phyloP scores from a whole-genome alignment of 2,888 invertebrate genomes.

The Belgica antarctica region DNA sequence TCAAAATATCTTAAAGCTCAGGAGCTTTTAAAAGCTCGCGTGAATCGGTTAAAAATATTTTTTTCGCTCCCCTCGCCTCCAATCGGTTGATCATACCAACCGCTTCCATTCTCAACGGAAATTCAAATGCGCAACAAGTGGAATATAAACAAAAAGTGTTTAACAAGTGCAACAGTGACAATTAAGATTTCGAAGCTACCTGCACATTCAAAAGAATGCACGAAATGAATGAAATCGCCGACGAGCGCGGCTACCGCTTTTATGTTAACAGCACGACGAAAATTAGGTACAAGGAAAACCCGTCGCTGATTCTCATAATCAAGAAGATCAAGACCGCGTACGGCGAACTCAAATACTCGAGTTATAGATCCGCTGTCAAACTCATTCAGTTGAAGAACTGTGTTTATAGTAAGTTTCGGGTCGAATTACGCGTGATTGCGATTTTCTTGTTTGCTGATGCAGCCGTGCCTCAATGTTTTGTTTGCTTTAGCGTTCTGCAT shows the following conservation, averaged over 20 bases:
- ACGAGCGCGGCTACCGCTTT: constrained; percentile 30
- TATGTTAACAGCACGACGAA: constrained; percentile 5
- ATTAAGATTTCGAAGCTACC: not conserved
- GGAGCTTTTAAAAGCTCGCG: too few relatives aligned
- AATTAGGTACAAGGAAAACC: constrained; percentile 28
- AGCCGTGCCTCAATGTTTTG: too few relatives aligned
- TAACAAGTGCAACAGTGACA: too few relatives aligned
- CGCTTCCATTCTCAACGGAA: too few relatives aligned
- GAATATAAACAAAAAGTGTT: too few relatives aligned
- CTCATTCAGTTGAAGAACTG: constrained; percentile 51
- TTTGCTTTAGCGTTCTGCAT: constrained; percentile 50
- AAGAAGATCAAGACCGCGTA: constrained; percentile 30
- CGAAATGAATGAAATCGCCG: constrained; percentile 28
- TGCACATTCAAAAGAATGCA: constrained; percentile 1
- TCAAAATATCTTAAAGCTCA: too few relatives aligned
- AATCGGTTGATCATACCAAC: too few relatives aligned
- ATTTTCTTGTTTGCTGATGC: too few relatives aligned
- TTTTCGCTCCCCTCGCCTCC: too few relatives aligned
- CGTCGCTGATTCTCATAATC: constrained; percentile 29
- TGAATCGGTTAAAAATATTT: too few relatives aligned
- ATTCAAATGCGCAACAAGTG: not conserved
- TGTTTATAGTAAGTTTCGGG: constrained; percentile 52
- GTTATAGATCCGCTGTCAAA: constrained; percentile 54
- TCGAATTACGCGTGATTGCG: not conserved
- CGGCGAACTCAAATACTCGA: constrained; percentile 50